A percentile compares a stretch with the other conserved stretches of the same genome.
phyloP scores from a whole-genome alignment of 2,797 vertebrate species.

The Limnodromus scolopaceus region DNA sequence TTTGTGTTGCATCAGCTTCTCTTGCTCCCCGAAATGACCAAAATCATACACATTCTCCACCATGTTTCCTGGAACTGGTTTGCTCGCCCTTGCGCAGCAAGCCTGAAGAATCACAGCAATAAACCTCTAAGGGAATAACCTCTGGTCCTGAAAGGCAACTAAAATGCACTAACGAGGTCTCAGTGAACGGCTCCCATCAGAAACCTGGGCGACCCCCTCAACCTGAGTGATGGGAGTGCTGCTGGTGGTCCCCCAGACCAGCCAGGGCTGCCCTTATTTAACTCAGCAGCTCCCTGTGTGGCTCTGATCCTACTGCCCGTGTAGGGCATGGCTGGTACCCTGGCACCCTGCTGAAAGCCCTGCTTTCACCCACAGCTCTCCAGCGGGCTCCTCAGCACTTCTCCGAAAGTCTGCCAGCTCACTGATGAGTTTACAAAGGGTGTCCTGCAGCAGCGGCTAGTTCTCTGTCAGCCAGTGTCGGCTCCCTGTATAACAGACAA shows the following conservation, averaged over 20 bases:
- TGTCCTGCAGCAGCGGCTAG: not conserved
- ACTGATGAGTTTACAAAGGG: not conserved
- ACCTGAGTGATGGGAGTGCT: not conserved
- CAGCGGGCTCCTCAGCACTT: not conserved
- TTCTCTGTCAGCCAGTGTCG: not conserved
- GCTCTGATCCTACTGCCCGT: not conserved
- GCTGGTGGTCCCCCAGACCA: not conserved
- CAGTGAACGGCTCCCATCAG: not conserved
- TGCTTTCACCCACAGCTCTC: not conserved
- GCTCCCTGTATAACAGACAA: not conserved
- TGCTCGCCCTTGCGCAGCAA: not conserved
- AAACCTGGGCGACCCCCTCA: not conserved
- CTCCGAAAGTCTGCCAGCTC: not conserved
- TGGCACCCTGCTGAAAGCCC: not conserved
- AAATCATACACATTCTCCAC: not conserved
- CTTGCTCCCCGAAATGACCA: not conserved
- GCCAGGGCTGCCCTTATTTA: accelerated
- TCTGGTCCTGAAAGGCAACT: not conserved
- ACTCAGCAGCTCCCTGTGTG: not conserved
- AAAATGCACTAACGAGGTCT: not conserved
- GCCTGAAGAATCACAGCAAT: not conserved
- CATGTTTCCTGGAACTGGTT: not conserved
- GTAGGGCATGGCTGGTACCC: not conserved
- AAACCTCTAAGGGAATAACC: not conserved
- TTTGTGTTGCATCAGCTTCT: not conserved